Evolutionary conservation across 2,888 invertebrate genomes (phyloP), one percentile per base, ranked within the genome.

Genomic region (Drosophila kokeensis): DNA sequence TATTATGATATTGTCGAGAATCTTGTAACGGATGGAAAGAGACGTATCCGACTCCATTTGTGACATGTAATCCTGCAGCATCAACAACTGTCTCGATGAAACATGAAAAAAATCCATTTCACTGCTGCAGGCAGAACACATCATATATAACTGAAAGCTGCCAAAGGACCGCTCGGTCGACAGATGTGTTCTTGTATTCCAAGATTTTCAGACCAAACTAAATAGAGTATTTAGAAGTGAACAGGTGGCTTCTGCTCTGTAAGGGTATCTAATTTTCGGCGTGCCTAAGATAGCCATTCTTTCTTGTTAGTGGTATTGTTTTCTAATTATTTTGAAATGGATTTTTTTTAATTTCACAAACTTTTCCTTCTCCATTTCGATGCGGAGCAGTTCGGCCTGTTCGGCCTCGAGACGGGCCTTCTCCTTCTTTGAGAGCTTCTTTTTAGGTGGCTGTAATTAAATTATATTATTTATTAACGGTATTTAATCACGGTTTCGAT

Each of bases 361-460:
- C 93, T 92, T 93, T 72, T 93, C 93, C 66, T 91, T 92, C 77
- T 93, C 93, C 92, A 92, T 91, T 90, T 93, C 93, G 53, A 93
- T 91, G 61, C 93, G 92, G 34, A 93, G 71, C 57, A 93, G 69
- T 74, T 94, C 94, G 10, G 93, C 93, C 71, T 92, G 92, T 75
- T 93, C 93, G 29, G 93, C 93, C 80, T 93, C 93, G 7, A 93
- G 73, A 8, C 92, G 91, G 0, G 92, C 92, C 82, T 92, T 93
- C 68, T 94, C 93, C 79, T 93, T 93, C 81, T 94, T 94, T 3
- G 93, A 92, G 7, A 94, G 82, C 79, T 94, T 94, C 87, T 94
- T 93, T 76, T 93, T 94, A 7, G 92, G 91, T 15, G 92, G 92
- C 93, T 93, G 58, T 52, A 74, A 69, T 65, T 30, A 53, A 61